Evolutionary conservation across 2,113 vertebrate species (phyloP).

Genomic region (Sylvilagus bachmani): DNA sequence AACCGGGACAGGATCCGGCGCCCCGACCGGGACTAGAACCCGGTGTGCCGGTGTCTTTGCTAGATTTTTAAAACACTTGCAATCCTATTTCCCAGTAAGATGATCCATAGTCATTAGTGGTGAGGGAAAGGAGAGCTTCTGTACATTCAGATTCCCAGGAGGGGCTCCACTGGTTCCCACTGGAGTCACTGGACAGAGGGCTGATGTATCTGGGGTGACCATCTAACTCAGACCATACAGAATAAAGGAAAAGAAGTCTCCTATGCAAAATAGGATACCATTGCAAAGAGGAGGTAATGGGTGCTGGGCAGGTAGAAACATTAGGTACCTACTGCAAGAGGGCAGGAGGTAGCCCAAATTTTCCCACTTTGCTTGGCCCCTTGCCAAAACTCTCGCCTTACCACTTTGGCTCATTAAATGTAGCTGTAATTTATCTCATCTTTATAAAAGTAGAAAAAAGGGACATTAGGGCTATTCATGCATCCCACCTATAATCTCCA

Average conservation of each 20-base stretch:
- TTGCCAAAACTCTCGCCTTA: not conserved
- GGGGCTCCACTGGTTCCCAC: not conserved
- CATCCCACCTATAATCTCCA: not conserved
- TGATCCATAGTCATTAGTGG: not conserved
- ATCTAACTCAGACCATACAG: not conserved
- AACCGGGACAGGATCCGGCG: no score
- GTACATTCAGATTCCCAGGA: not conserved
- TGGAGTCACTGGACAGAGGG: not conserved
- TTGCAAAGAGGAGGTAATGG: not conserved
- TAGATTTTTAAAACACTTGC: no score
- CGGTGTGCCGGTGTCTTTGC: no score
- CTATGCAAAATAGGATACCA: not conserved
- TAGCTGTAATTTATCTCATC: not conserved
- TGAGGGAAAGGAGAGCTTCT: not conserved
- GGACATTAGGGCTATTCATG: not conserved
- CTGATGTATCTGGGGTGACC: not conserved
- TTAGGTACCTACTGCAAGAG: not conserved
- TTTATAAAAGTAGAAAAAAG: not conserved
- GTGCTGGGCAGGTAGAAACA: not conserved
- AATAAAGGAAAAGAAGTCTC: not conserved
- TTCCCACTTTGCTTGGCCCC: not conserved
- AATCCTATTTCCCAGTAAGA: not conserved
- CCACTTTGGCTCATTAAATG: not conserved
- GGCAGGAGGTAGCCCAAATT: not conserved
- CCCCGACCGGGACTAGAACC: no score